Evolutionary conservation across 2,797 vertebrate species (phyloP).

Genomic region (Anguilla megastoma): DNA sequence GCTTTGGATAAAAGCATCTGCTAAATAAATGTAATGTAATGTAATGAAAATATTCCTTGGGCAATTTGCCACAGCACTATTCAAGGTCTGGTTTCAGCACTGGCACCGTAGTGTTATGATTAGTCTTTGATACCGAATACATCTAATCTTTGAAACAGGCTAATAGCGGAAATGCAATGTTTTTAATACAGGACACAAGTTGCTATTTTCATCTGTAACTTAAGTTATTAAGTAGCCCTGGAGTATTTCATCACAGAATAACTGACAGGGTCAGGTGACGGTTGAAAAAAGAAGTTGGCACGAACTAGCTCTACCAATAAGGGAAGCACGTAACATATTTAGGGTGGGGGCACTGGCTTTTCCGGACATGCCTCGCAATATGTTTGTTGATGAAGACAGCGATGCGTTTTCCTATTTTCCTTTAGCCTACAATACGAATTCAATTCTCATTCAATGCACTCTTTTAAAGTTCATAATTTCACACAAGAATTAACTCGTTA

Average conservation of each 20-base stretch:
- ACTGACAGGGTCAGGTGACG: slow-evolving; percentile 29
- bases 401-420: neutral
- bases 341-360: neutral
- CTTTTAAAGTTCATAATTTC: neutral
- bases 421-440: neutral
- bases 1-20: no score
- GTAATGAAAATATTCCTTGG: neutral
- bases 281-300: slow-evolving; percentile 53
- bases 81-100: neutral
- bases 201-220: neutral
- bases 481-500: neutral
- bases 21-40: no score
- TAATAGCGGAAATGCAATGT: neutral
- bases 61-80: neutral
- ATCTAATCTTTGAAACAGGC: neutral
- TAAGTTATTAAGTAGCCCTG: neutral
- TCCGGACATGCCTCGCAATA: neutral
- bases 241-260: neutral
- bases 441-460: neutral
- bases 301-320: slow-evolving; percentile 41
- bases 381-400: neutral
- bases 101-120: neutral
- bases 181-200: neutral
- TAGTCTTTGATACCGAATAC: neutral
- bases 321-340: neutral